Evolutionary conservation across 2,113 vertebrate species (phyloP).

Genomic region (Microtus montanus): DNA sequence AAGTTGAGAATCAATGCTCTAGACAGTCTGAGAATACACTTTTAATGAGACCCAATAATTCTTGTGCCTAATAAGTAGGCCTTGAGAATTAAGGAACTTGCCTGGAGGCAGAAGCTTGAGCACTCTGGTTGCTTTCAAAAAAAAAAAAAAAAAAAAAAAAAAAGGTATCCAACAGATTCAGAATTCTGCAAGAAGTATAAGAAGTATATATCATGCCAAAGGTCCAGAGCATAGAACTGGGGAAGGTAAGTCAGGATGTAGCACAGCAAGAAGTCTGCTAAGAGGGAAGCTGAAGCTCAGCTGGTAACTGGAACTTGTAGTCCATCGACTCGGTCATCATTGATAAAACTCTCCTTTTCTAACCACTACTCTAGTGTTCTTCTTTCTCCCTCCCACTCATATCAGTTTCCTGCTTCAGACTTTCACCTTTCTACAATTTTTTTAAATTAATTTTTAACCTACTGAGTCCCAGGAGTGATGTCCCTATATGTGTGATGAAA

Average conservation of each 20-base stretch:
- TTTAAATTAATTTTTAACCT: background rate
- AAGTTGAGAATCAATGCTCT: background rate
- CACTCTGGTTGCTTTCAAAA: background rate
- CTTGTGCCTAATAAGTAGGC: conserved; percentile 50
- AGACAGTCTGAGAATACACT: conserved; percentile 38
- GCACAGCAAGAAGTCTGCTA: background rate
- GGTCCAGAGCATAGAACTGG: background rate
- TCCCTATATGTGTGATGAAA: background rate
- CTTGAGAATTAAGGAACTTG: conserved; percentile 61
- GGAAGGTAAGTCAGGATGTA: background rate
- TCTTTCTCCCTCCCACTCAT: background rate
- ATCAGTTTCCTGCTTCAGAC: accelerated
- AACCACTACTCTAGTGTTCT: background rate
- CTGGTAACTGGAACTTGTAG: background rate
- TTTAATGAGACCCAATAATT: conserved; percentile 60
- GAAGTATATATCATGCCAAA: background rate
- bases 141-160: background rate
- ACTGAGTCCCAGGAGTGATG: background rate
- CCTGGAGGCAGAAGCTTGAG: conserved; percentile 20
- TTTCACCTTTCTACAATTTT: background rate
- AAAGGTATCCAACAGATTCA: background rate
- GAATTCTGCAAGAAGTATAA: background rate
- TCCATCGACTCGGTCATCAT: background rate
- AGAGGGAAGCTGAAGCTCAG: background rate
- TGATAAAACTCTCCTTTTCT: background rate